Evolutionary conservation across 2,113 vertebrate species (phyloP), one percentile per base, ranked within the genome.

Genomic region (Channa maculata): DNA sequence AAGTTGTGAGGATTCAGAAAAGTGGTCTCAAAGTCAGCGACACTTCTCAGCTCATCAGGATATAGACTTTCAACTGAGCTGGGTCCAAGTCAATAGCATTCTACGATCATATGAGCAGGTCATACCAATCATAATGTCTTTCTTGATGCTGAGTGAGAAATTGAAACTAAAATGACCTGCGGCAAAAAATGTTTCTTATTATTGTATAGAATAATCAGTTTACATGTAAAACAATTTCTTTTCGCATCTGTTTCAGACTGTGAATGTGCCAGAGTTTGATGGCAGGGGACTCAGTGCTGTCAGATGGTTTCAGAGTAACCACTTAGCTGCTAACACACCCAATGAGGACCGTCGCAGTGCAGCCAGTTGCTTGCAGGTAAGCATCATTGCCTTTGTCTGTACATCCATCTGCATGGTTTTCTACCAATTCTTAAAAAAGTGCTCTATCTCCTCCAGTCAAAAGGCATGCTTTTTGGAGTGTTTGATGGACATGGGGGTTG

Each of bases 401-500:
- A 24, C 6, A 43, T 11, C 33, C 33, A n/a, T 43, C 1, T 34
- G 2, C 8, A 24, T 34, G 0, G 0, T 8, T 66, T n/a, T 45
- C 0, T 9, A 0, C 33, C 1, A 3, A 0, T 8, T 43, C 0
- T 48, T 61, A 0, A 5, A 44, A 36, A 33, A 24, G 48, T 38
- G 39, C 0, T 51, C 5, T 58, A 0, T 58, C 14, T 33, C 51
- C 5, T 76, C 5, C 53, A 95, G 91, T 96, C 96, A 8, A 95
- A 89, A 0, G 97, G 97, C n/a, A 95, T 97, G 93, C 91, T 99
- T 86, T 98, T 99, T 36, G 98, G 97, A 0, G 88, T 99, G 68
- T 99, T 98, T 0, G 98, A 99, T 0, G 97, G 98, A 3, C 98
- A 99, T 0, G 97, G 96, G 0, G 97, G 97, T 5, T 94, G 95